Percentiles rank a stretch among this genome's conserved stretches.
Conservation (phyloP, 2,113 vertebrate species). For the Miniopterus natalensis region DNA sequence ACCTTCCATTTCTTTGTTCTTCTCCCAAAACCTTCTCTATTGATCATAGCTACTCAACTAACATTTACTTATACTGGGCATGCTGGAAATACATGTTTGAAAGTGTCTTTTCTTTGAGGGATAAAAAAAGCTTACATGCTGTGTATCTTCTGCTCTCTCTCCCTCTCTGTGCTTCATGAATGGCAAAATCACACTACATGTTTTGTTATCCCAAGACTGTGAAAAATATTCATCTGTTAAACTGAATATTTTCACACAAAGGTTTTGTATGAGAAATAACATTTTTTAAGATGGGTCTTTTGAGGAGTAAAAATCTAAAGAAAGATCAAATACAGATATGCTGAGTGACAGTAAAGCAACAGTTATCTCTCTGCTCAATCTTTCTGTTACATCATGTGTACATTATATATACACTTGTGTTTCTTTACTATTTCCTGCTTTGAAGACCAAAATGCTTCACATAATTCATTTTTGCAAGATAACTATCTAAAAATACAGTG, state of each 20-base stretch:
- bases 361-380: conserved; percentile 54
- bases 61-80: neutral
- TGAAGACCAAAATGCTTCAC: conserved; percentile 37
- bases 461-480: conserved; percentile 27
- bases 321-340: conserved; percentile 51
- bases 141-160: neutral
- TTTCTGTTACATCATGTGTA: neutral
- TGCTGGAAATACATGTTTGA: neutral
- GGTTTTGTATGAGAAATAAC: neutral
- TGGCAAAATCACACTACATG: neutral
- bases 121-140: neutral
- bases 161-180: neutral
- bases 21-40: neutral
- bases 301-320: neutral
- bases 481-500: neutral
- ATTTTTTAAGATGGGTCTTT: conserved; percentile 41
- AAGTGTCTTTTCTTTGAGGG: neutral
- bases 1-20: conserved; percentile 50
- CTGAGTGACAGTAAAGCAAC: neutral
- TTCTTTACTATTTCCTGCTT: neutral
- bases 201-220: conserved; percentile 54
- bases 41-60: neutral
- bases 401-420: neutral
- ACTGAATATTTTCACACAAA: conserved; percentile 39
- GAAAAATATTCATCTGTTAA: conserved; percentile 48